Evolutionary conservation across 1,140 invertebrate species (phyloP).

Genomic region (Ostrea edulis): DNA sequence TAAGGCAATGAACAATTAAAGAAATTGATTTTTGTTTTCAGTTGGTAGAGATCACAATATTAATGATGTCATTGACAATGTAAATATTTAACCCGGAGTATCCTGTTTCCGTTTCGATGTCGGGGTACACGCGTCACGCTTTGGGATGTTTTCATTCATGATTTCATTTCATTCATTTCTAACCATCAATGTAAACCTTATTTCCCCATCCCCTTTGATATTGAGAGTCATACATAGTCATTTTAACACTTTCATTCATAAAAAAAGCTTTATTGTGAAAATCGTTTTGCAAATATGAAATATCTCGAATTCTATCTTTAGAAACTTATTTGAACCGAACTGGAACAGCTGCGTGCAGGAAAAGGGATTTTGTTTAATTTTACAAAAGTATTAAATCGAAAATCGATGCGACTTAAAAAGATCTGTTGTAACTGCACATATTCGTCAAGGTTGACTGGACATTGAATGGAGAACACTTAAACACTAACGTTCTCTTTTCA

Average conservation of each 20-base stretch:
- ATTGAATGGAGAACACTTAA: neutral
- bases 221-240: neutral
- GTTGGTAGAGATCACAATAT: neutral
- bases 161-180: neutral
- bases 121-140: neutral
- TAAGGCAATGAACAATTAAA: neutral
- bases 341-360: conserved; percentile 6
- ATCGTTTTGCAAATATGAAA: neutral
- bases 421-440: neutral
- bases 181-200: conserved; percentile 3
- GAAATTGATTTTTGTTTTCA: conserved; percentile 1
- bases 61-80: conserved; percentile 14
- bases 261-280: neutral
- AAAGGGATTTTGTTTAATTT: conserved; percentile 22
- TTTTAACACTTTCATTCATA: conserved; percentile 17
- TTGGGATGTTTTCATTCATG: conserved; percentile 25
- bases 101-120: conserved; percentile 9
- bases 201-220: conserved; percentile 9
- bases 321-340: neutral
- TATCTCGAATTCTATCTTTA: neutral
- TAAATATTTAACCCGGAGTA: conserved; percentile 18
- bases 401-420: conserved; percentile 17
- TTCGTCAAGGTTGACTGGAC: neutral
- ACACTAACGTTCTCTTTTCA: neutral
- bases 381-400: neutral